Evolutionary conservation across 2,888 invertebrate species (phyloP).

Genomic region (Leptodirus hochenwartii): DNA sequence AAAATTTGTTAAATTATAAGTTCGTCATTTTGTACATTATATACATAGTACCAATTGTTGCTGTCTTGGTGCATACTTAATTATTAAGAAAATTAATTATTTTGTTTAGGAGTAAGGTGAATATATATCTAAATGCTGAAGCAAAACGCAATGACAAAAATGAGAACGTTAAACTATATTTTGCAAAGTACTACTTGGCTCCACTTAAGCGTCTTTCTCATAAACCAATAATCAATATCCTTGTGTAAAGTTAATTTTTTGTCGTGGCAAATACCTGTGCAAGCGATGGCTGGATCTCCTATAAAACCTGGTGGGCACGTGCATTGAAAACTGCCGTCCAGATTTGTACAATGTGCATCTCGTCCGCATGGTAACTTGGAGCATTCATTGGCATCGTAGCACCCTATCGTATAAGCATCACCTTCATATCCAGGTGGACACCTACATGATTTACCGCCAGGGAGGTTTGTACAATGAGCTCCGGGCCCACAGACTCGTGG

Average conservation of each 20-base stretch:
- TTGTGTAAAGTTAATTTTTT: conserved; percentile 4
- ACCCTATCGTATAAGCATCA: conserved; percentile 53
- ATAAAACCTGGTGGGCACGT: conserved; percentile 70
- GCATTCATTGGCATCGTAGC: conserved; percentile 70
- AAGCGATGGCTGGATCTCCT: conserved; percentile 56
- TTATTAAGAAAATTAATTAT: too few relatives aligned
- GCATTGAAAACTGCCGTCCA: conserved; percentile 62
- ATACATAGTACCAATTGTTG: too few relatives aligned
- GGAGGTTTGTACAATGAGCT: conserved; percentile 61
- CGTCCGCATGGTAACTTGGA: conserved; percentile 66
- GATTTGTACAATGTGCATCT: conserved; percentile 65
- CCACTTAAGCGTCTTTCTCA: too few relatives aligned
- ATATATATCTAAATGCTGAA: too few relatives aligned
- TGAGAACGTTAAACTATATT: too few relatives aligned
- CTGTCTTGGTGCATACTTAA: too few relatives aligned
- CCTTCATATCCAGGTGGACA: conserved; percentile 71
- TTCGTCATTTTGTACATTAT: too few relatives aligned
- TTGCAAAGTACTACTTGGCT: too few relatives aligned
- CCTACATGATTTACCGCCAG: conserved; percentile 73
- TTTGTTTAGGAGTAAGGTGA: too few relatives aligned
- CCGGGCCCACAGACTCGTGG: conserved; percentile 60
- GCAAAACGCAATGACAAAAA: too few relatives aligned
- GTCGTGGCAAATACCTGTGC: conserved; percentile 40
- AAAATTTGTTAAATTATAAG: too few relatives aligned
- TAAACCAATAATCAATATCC: too few relatives aligned